Percentiles rank a stretch among this genome's conserved stretches.
These are phyloP conservation scores for Rissa tridactyla DNA, from an alignment of 2,113 vertebrate species.

Conservation along the genomic window DNA sequence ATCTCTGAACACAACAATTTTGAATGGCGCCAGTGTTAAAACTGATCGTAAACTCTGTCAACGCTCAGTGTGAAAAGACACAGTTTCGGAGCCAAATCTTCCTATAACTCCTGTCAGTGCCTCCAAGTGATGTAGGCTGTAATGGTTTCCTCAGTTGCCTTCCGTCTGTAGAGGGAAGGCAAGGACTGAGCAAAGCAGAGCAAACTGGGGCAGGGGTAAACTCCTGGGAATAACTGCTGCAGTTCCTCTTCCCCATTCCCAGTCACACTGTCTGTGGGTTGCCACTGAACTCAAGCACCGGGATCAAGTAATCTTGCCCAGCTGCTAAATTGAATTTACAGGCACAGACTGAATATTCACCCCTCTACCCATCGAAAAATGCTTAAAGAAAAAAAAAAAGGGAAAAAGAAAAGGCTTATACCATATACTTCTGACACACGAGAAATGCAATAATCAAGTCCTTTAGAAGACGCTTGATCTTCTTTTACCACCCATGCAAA, in stretches of 20 bases:
- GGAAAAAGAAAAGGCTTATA: neutral
- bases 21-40: neutral
- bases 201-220: neutral
- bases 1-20: neutral
- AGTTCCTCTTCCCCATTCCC: neutral
- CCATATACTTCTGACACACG: neutral
- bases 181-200: neutral
- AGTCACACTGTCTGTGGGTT: neutral
- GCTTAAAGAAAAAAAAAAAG: neutral
- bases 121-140: rapidly evolving
- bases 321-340: neutral
- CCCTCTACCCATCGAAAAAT: neutral
- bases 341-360: neutral
- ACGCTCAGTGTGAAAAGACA: neutral
- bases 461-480: neutral
- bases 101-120: neutral
- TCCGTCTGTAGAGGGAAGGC: neutral
- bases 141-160: neutral
- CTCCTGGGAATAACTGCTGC: neutral
- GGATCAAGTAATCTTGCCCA: neutral
- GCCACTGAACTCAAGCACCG: neutral
- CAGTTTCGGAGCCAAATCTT: neutral
- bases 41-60: neutral
- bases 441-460: neutral
- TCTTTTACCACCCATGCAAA: neutral